Evolutionary conservation across 2,113 vertebrate genomes (phyloP).

Genomic region (Cyanocitta stelleri): DNA sequence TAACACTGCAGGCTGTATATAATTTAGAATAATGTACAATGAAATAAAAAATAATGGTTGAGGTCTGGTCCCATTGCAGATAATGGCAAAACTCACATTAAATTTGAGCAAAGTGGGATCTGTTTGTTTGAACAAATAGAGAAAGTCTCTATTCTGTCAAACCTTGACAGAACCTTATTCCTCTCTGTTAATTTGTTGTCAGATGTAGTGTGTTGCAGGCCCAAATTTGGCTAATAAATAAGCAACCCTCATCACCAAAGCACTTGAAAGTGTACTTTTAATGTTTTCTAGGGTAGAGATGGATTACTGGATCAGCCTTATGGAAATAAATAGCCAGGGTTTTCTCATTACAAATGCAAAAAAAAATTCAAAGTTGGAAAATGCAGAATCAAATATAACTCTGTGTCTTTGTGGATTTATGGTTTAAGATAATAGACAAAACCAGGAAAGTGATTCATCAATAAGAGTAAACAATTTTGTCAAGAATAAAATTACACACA

Average conservation of each 20-base stretch:
- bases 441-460: neutral
- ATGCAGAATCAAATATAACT: neutral
- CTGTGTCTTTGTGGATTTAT: neutral
- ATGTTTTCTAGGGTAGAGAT: slow-evolving; percentile 35
- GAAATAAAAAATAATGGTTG: slow-evolving; percentile 32
- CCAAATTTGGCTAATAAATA: slow-evolving; percentile 27
- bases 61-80: neutral
- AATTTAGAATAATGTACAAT: slow-evolving; percentile 15
- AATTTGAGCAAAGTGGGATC: neutral
- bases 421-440: slow-evolving; percentile 2
- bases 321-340: slow-evolving; percentile 17
- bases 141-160: neutral
- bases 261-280: slow-evolving; percentile 32
- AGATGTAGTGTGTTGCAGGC: neutral
- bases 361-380: slow-evolving; percentile 8
- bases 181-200: slow-evolving; percentile 16
- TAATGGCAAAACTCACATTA: slow-evolving; percentile 22
- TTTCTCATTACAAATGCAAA: slow-evolving; percentile 9
- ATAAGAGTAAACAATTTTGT: slow-evolving; percentile 26
- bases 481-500: neutral
- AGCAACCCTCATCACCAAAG: neutral
- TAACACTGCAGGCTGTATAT: neutral
- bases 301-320: slow-evolving; percentile 21
- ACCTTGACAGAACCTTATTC: slow-evolving; percentile 26
- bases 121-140: slow-evolving; percentile 9